Evolutionary conservation across 1,140 invertebrate species (phyloP).

Genomic region (Oryctes rhinoceros): DNA sequence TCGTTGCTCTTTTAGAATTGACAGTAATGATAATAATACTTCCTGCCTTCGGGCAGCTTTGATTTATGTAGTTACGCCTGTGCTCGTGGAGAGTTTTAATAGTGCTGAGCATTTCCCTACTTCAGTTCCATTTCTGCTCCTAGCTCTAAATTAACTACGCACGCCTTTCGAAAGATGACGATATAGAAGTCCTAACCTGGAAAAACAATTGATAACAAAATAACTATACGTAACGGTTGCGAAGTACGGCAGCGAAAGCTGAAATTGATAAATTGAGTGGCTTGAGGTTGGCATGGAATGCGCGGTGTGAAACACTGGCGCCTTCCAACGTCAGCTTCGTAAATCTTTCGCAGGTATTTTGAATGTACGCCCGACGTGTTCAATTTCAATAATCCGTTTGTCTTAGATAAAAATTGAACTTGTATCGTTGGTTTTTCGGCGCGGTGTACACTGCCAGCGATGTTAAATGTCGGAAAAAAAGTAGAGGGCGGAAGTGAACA

Average conservation of each 20-base stretch:
- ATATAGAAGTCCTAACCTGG: too few relatives aligned
- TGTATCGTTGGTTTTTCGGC: too few relatives aligned
- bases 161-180: too few relatives aligned
- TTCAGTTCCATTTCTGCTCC: too few relatives aligned
- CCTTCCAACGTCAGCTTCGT: conserved; percentile 25
- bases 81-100: too few relatives aligned
- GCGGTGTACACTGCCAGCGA: neutral
- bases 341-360: conserved; percentile 17
- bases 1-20: too few relatives aligned
- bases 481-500: conserved; percentile 41
- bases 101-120: too few relatives aligned
- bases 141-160: too few relatives aligned
- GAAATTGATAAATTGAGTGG: conserved; percentile 52
- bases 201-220: neutral
- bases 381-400: neutral
- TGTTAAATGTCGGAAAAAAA: neutral
- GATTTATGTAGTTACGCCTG: too few relatives aligned
- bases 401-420: neutral
- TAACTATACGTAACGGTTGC: conserved; percentile 41
- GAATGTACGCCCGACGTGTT: neutral
- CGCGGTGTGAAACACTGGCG: conserved; percentile 40
- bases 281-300: conserved; percentile 37
- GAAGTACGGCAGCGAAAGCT: conserved; percentile 45
- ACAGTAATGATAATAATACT: too few relatives aligned
- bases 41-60: too few relatives aligned